Evolutionary conservation across 2,113 vertebrate genomes (phyloP).

Genomic region (Pandion haliaetus): DNA sequence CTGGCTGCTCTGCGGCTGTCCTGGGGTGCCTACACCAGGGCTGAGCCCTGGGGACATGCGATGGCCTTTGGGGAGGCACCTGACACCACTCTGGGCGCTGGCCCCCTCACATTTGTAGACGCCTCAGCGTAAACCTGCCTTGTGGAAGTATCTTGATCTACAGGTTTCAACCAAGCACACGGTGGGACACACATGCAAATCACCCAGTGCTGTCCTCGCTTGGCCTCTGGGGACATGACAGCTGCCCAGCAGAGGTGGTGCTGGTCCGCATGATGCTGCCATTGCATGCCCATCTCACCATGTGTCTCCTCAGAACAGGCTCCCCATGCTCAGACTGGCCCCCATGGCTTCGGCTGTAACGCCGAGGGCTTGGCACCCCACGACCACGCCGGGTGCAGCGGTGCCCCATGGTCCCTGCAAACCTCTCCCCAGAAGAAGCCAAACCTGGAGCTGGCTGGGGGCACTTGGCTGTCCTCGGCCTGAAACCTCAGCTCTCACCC

Average conservation of each 20-base stretch:
- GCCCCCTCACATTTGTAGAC: neutral
- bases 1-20: accelerated
- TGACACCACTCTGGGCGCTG: neutral
- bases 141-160: neutral
- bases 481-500: neutral
- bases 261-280: neutral
- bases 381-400: neutral
- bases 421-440: neutral
- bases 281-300: neutral
- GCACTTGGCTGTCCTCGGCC: neutral
- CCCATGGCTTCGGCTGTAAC: neutral
- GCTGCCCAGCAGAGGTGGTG: neutral
- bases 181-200: neutral
- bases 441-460: neutral
- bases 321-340: neutral
- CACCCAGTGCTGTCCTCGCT: neutral
- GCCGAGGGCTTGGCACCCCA: neutral
- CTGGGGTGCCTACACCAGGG: accelerated
- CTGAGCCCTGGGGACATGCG: neutral
- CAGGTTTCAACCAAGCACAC: neutral
- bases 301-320: neutral
- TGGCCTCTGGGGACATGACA: neutral
- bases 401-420: neutral
- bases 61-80: neutral
- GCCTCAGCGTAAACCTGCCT: neutral